Conservation (phyloP, 2,113 vertebrate species). For the Butastur rufipennis region DNA sequence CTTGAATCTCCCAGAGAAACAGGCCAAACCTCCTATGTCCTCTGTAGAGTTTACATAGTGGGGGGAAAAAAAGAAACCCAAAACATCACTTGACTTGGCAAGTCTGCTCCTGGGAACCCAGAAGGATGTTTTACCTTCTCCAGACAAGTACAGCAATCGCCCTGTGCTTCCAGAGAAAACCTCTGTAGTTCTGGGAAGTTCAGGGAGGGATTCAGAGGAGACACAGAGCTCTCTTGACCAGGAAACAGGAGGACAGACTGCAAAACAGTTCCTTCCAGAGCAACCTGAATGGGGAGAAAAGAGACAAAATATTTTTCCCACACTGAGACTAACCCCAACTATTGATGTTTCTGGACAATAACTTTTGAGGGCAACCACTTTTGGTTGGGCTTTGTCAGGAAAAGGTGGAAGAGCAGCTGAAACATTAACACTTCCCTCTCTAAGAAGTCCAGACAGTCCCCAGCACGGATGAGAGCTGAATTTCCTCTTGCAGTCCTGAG, state of each 20-base stretch:
- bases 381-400: background rate
- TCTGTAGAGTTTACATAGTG: background rate
- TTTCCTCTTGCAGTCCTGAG: background rate
- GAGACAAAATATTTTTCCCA: background rate
- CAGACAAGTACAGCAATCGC: accelerated
- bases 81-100: constrained; percentile 29
- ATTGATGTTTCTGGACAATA: background rate
- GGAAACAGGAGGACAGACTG: background rate
- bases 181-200: background rate
- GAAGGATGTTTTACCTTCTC: constrained; percentile 26
- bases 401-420: background rate
- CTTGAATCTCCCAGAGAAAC: background rate
- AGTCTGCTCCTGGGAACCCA: background rate
- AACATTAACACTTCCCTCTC: background rate
- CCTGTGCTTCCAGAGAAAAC: background rate
- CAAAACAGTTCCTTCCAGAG: background rate
- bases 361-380: background rate
- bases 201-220: background rate
- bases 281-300: background rate
- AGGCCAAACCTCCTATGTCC: background rate
- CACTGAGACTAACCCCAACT: background rate
- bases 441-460: background rate
- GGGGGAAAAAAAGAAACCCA: background rate
- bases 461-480: background rate
- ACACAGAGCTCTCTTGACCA: background rate